Evolutionary conservation across 2,113 vertebrate genomes (phyloP), one percentile per base, ranked within the genome.

Genomic region (Pipa parva): DNA sequence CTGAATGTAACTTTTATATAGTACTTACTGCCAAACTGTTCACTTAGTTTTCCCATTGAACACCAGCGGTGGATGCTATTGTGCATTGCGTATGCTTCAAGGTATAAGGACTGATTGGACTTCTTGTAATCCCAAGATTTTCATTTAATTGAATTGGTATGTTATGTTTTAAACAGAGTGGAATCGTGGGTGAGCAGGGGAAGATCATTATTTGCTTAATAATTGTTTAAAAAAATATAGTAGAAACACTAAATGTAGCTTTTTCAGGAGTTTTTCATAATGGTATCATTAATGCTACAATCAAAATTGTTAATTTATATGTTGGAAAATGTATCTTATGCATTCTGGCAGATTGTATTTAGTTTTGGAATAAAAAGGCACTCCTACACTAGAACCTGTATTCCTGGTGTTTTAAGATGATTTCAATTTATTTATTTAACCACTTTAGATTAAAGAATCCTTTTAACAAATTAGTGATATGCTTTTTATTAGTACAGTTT

Each of bases 391-490:
- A 21, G 39, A 21, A 33, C 10, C 4, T 42, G 29, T 21, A 63
- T 63, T 63, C 52, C 6, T 55, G 12, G n/a, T 49, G 1, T 18
- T 11, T 51, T 33, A 51, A 17, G 22, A 46, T 20, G 28, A 15
- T 55, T 55, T 55, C 10, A 28, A 25, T 25, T 9, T 26, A 25
- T 3, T 63, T 31, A 11, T 56, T 52, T n/a, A 18, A 21, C 7
- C 17, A 36, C 5, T 7, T 11, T 7, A 50, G 9, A 29, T 50
- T 21, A n/a, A 20, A 20, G 20, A 46, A 20, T 7, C 13, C 63
- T 58, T 50, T 67, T 59, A 25, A 67, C 20, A 46, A 49, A 59
- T 59, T 50, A 59, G 52, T 3, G 8, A 25, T 68, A 7, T 49
- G 11, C 13, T 24, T 48, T 4, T 2, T n/a, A n/a, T n/a, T n/a